Base-by-base conservation (phyloP, 2,888 invertebrate species). In the Tinea trinotella region DNA sequence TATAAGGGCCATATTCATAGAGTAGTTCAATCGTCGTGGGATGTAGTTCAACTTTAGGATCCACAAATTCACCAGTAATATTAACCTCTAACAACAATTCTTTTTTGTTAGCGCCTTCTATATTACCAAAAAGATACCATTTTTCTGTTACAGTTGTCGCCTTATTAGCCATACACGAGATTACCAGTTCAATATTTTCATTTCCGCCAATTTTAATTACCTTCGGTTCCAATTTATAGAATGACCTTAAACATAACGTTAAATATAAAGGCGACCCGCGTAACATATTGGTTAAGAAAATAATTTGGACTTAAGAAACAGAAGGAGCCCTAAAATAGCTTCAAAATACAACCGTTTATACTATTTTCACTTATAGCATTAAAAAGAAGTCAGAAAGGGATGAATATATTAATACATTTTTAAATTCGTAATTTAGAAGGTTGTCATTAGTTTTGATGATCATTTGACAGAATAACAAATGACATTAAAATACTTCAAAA, bases 91-190 rank as follows among this genome's bases (percentile, higher is more conserved):
- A 66, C 35, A 90, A 68, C 40, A 88, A 61, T 60, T 87, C 85
- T 49, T 88, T 87, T 64, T 87, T 88, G 53, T 82, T 84, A 3
- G 82, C 75, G 3, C 87, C 87, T 49, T 88, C 88, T 1, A 88
- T 79, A 46, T 83, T 75, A 10, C 88, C 89, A 52, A 88, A 78
- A 57, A 90, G 76, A 65, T 88, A 89, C 86, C 89, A 90, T 61
- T 78, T 77, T 68, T 90, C 90, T 55, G 76, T 76, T 0, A 88
- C 58, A 1, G 65, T 71, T 34, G 78, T 69, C 0, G 78, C 73
- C 68, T 78, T 83, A 53, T 71, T 59, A 1, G 78, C 77, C 12
- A 69, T 56, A 1, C 79, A 86, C 1, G 74, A 75, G 59, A 88
- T 62, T n/a, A 65, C 65, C 36, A 84, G 61, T 36, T 76, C 74